Base-by-base conservation (phyloP, 2,888 invertebrate species). In the Himalopsyche kuldschensis region DNA sequence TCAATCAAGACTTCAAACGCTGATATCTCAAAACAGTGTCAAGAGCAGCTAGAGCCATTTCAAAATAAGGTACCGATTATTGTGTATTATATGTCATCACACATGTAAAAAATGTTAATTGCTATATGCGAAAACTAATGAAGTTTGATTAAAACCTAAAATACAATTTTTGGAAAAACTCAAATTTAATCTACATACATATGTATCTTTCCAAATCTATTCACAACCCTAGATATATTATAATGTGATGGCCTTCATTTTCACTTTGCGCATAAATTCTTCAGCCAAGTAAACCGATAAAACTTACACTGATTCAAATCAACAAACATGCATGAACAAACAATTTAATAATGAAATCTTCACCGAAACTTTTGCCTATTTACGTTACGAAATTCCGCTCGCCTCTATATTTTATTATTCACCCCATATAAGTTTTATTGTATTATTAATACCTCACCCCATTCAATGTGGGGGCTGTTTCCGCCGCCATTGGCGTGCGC, bases 351-450 rank as follows among this genome's bases (percentile, higher is more conserved):
- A 69, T 27, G 69, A 69, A 69, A 69, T 69, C 69, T 69, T 69
- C 27, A 69, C 69, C 69, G 30, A 69, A 69, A 30, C 69, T 69
- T 69, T 30, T 69, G 69, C 69, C 11, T 69, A 69, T 69, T 69
- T 69, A 69, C 69, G 69, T 27, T 69, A 30, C 24, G 30, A 69
- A 69, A 27, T 30, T 30, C 30, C 69, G 69, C 27, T 27, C 69
- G 69, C 69, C 30, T 27, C 30, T 30, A 69, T 69, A 30, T 69
- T 69, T 69, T 69, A 69, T 69, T 69, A 69, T 69, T 69, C 69
- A 69, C 69, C 69, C 69, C 69, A 69, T 69, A 69, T 69, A 69
- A 69, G 69, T 69, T 69, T 69, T 69, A 69, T 69, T 69, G 69
- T 69, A 69, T 69, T 69, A 69, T 69, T 69, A 69, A 30, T 69